Evolutionary conservation across 2,797 vertebrate genomes (phyloP).

Genomic region (Rhincodon typus): DNA sequence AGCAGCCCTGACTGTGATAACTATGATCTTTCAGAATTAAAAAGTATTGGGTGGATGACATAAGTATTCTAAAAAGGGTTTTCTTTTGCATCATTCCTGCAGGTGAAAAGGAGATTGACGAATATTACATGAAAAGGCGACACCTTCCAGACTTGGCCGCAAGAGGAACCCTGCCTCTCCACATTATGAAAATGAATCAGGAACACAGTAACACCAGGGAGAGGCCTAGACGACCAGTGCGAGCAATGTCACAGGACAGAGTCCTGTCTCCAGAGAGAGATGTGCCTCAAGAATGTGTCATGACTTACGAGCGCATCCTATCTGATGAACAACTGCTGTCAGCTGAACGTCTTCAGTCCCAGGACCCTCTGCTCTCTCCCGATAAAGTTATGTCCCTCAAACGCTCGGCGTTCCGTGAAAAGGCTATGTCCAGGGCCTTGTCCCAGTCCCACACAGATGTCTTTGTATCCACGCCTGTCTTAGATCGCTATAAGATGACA

Average conservation of each 20-base stretch:
- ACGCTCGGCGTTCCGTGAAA: conserved; percentile 67
- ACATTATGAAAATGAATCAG: conserved; percentile 88
- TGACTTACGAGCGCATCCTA: conserved; percentile 84
- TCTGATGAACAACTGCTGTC: conserved; percentile 92
- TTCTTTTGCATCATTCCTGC: conserved; percentile 39
- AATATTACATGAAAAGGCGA: conserved; percentile 87
- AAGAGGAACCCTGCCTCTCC: conserved; percentile 85
- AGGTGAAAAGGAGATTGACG: conserved; percentile 95
- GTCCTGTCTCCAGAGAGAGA: conserved; percentile 78
- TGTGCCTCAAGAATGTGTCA: conserved; percentile 70
- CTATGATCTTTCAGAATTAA: neutral
- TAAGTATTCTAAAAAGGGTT: neutral
- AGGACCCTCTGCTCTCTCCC: conserved; percentile 91
- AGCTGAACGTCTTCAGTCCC: conserved; percentile 86
- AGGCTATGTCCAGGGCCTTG: conserved; percentile 80
- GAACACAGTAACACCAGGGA: conserved; percentile 75
- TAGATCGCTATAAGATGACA: conserved; percentile 98
- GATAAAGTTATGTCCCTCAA: conserved; percentile 84
- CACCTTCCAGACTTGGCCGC: conserved; percentile 93
- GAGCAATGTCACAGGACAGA: conserved; percentile 97
- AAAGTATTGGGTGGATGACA: neutral
- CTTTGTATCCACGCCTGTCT: conserved; percentile 88
- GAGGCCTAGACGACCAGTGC: conserved; percentile 78
- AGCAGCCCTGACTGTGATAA: neutral
- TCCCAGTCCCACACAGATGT: conserved; percentile 97